Conservation (phyloP, 2,888 invertebrate species). For the Hydriomena furcata region DNA sequence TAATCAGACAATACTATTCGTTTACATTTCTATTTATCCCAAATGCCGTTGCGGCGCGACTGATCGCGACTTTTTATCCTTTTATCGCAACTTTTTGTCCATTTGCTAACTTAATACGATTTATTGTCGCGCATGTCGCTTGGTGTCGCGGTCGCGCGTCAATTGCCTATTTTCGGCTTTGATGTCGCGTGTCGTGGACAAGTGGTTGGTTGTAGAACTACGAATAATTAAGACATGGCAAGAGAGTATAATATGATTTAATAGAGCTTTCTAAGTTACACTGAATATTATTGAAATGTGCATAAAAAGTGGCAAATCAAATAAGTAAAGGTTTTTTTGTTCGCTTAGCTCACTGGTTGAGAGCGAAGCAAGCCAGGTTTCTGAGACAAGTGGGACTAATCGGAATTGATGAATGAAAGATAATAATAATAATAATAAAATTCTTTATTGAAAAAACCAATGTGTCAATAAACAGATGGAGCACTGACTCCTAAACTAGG, state of each 20-base stretch:
- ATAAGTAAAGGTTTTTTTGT: too few species aligned
- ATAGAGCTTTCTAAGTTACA: too few species aligned
- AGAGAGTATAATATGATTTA: not conserved
- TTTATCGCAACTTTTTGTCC: constrained; percentile 14
- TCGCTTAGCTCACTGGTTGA: too few species aligned
- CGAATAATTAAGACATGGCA: not conserved
- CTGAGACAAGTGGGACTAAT: too few species aligned
- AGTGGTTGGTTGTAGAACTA: constrained; percentile 8
- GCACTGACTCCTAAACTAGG: too few species aligned
- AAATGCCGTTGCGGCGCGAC: constrained; percentile 13
- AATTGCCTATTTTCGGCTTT: constrained; percentile 23
- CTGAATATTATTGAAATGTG: too few species aligned
- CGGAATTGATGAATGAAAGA: too few species aligned
- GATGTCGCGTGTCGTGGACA: constrained; percentile 16
- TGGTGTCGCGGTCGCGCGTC: constrained; percentile 13
- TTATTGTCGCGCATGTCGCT: constrained; percentile 18
- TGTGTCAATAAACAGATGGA: too few species aligned
- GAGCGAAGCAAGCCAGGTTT: too few species aligned
- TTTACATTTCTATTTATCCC: not conserved
- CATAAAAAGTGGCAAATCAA: too few species aligned
- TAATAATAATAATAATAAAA: too few species aligned
- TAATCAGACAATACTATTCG: not conserved
- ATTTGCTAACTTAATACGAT: constrained; percentile 15
- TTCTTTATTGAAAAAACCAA: too few species aligned
- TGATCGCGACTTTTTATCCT: constrained; percentile 14